phyloP scores from a whole-genome alignment of 2,888 invertebrate species.

The Trichogramma evanescens region DNA sequence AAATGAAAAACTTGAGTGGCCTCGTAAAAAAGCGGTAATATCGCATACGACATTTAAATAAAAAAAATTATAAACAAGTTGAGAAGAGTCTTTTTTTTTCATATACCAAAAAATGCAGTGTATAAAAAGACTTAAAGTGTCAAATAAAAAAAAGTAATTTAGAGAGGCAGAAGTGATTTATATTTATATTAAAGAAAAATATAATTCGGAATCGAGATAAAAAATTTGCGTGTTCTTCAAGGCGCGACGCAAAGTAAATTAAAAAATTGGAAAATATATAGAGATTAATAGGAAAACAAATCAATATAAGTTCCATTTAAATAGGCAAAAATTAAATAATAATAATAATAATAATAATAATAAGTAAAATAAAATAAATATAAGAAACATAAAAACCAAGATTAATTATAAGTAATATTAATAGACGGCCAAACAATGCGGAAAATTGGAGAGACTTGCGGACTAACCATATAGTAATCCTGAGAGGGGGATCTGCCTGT shows the following conservation, averaged over 20 bases:
- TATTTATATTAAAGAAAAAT: not conserved
- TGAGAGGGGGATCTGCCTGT: conserved; percentile 49
- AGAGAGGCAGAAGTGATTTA: not conserved
- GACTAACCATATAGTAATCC: conserved; percentile 49
- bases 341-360: conserved; percentile 11
- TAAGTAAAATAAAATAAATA: conserved; percentile 13
- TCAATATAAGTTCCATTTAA: not conserved
- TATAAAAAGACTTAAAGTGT: conserved; percentile 6
- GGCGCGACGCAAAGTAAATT: conserved; percentile 12
- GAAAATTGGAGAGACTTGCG: conserved; percentile 43
- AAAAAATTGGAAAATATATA: conserved; percentile 21
- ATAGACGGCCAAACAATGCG: conserved; percentile 47
- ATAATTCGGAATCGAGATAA: not conserved
- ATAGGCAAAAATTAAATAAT: conserved; percentile 22
- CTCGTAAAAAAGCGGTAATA: conserved; percentile 18
- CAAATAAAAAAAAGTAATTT: not conserved
- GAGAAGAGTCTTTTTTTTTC: not conserved
- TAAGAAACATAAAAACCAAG: conserved; percentile 28
- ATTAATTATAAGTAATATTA: conserved; percentile 39
- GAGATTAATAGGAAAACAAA: conserved; percentile 23
- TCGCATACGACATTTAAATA: too few species aligned
- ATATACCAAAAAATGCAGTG: conserved; percentile 11
- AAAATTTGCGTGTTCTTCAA: not conserved
- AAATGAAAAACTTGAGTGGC: conserved; percentile 6
- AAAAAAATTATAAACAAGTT: not conserved